These are phyloP conservation scores for Cyclina sinensis DNA, from an alignment of 1,140 invertebrate species.

Conservation along the genomic window DNA sequence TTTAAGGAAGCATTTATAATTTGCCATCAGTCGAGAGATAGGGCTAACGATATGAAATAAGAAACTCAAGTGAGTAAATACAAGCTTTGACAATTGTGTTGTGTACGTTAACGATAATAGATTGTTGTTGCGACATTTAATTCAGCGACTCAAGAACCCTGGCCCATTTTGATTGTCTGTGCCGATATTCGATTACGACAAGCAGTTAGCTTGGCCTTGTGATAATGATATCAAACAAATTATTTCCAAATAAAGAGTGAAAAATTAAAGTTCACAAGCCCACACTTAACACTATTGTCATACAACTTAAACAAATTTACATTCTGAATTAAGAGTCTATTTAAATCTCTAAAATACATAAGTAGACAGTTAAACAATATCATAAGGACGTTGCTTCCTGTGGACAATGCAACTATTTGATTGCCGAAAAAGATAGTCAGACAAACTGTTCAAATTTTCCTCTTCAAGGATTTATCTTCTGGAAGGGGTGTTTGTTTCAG, in stretches of 20 bases:
- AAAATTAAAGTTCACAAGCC: conserved; percentile 59
- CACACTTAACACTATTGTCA: conserved; percentile 59
- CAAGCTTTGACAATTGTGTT: conserved; percentile 49
- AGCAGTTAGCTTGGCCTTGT: conserved; percentile 37
- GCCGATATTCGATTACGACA: not conserved
- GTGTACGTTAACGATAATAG: conserved; percentile 46
- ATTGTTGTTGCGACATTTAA: conserved; percentile 58
- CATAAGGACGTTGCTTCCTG: conserved; percentile 40
- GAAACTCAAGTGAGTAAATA: conserved; percentile 49
- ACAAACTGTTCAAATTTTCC: not conserved
- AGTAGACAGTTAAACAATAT: conserved; percentile 57
- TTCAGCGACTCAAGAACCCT: conserved; percentile 26
- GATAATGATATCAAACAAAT: conserved; percentile 47
- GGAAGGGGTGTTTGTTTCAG: conserved; percentile 3
- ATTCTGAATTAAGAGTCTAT: conserved; percentile 49
- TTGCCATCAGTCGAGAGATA: conserved; percentile 30
- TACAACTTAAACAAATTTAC: conserved; percentile 49
- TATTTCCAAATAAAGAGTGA: conserved; percentile 40
- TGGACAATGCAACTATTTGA: conserved; percentile 39
- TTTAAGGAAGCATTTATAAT: conserved; percentile 19
- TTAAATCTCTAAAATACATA: conserved; percentile 57
- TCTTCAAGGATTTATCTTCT: conserved; percentile 25
- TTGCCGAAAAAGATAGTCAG: not conserved
- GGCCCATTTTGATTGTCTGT: conserved; percentile 56
- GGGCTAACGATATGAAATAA: conserved; percentile 45